phyloP scores from a whole-genome alignment of 2,888 invertebrate genomes.

The Timema cristinae region DNA sequence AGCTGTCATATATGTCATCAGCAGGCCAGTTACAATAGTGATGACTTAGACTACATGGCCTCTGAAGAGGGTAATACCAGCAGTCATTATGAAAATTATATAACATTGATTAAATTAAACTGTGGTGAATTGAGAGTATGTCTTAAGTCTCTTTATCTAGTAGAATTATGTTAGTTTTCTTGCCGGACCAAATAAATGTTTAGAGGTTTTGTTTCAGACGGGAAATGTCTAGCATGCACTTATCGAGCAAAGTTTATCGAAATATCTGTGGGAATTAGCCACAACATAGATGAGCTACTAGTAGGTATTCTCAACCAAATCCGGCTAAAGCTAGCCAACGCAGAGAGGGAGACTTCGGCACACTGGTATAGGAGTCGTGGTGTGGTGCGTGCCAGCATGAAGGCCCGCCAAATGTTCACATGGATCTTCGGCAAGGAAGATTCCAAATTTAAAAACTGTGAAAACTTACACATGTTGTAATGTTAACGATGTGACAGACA shows the following conservation, averaged over 20 bases:
- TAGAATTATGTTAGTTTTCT: no score
- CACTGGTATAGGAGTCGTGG: slow-evolving; percentile 85
- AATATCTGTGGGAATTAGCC: slow-evolving; percentile 93
- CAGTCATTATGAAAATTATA: neutral
- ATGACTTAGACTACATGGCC: no score
- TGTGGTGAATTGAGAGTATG: no score
- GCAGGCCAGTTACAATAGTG: no score
- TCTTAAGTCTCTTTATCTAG: no score
- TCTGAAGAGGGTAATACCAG: no score
- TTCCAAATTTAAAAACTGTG: slow-evolving; percentile 87
- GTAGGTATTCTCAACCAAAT: slow-evolving; percentile 92
- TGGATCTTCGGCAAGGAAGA: slow-evolving; percentile 90
- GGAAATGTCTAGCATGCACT: slow-evolving; percentile 85
- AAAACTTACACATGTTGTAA: slow-evolving; percentile 83
- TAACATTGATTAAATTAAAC: no score
- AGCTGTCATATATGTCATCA: no score
- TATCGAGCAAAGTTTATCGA: slow-evolving; percentile 92
- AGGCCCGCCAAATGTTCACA: slow-evolving; percentile 81
- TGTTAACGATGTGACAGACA: no score
- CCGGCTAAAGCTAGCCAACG: slow-evolving; percentile 64
- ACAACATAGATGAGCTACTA: slow-evolving; percentile 92
- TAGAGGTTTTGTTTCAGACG: slow-evolving; percentile 63
- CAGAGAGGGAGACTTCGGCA: slow-evolving; percentile 49
- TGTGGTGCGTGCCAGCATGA: slow-evolving; percentile 79
- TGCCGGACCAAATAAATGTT: no score